phyloP scores from a whole-genome alignment of 2,797 vertebrate species.

The Enteromius argenteus region DNA sequence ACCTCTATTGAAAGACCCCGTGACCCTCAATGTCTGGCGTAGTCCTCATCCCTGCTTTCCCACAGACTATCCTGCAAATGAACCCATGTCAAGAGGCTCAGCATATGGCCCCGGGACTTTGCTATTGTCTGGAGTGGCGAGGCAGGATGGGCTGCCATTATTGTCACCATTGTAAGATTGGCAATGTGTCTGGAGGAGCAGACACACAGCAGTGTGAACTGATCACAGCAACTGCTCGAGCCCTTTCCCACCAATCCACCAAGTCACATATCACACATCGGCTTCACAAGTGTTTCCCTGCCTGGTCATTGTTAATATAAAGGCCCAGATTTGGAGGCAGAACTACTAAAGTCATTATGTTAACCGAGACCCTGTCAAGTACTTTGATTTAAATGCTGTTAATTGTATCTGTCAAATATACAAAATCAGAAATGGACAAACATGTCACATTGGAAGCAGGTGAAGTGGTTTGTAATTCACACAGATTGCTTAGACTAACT shows the following conservation, averaged over 20 bases:
- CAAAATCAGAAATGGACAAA: background rate
- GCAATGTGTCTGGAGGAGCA: conserved; percentile 58
- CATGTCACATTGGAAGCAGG: conserved; percentile 55
- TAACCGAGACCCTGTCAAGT: background rate
- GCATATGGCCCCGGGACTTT: conserved; percentile 75
- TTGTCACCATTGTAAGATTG: conserved; percentile 65
- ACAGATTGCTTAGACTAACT: background rate
- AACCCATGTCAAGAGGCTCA: conserved; percentile 66
- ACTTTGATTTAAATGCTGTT: background rate
- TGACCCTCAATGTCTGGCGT: conserved; percentile 65
- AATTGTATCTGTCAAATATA: background rate
- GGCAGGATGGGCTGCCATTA: conserved; percentile 53
- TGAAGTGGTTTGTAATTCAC: conserved; percentile 55
- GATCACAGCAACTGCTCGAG: conserved; percentile 71
- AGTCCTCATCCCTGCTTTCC: conserved; percentile 63
- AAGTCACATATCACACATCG: conserved; percentile 5
- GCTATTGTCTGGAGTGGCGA: conserved; percentile 74
- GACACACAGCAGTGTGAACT: conserved; percentile 55
- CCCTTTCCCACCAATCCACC: conserved; percentile 72
- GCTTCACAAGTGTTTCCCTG: conserved; percentile 1
- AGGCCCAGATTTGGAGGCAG: background rate
- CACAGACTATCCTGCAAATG: conserved; percentile 68
- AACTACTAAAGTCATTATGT: conserved; percentile 13
- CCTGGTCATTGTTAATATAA: conserved; percentile 28
- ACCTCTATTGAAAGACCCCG: conserved; percentile 1